Evolutionary conservation across 2,113 vertebrate species (phyloP).

Genomic region (Corythaeola cristata): DNA sequence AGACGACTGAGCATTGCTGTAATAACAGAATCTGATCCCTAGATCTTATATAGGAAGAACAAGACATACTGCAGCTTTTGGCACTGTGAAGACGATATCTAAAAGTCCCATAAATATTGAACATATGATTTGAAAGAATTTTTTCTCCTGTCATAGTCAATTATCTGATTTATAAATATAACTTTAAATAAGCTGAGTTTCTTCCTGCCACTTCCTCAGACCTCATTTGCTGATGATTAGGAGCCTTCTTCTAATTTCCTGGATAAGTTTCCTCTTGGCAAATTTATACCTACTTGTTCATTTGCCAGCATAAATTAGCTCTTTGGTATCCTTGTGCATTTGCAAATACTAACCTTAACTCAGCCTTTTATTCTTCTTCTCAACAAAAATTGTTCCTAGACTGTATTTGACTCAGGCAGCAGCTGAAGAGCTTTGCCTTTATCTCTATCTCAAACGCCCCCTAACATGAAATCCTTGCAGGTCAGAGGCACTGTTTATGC

Average conservation of each 20-base stretch:
- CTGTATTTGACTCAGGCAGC: neutral
- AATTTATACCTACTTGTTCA: neutral
- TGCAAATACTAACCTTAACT: neutral
- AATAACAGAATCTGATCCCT: neutral
- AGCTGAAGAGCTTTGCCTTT: neutral
- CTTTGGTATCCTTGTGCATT: neutral
- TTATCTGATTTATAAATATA: neutral
- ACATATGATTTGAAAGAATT: neutral
- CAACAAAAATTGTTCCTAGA: neutral
- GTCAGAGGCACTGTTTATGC: neutral
- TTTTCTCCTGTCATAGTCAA: neutral
- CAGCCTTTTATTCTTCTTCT: neutral
- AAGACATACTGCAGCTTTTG: neutral
- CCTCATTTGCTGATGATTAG: neutral
- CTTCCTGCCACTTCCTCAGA: neutral
- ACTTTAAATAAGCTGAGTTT: neutral
- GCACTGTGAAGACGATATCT: neutral
- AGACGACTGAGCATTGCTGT: neutral
- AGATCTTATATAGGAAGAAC: neutral
- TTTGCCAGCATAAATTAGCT: neutral
- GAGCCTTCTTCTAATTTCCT: neutral
- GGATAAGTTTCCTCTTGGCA: neutral
- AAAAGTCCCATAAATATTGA: neutral
- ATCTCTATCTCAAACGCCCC: neutral
- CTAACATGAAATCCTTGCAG: neutral